These are phyloP conservation scores for Hiodon alosoides DNA, from an alignment of 2,113 vertebrate genomes.

Conservation along the genomic window DNA sequence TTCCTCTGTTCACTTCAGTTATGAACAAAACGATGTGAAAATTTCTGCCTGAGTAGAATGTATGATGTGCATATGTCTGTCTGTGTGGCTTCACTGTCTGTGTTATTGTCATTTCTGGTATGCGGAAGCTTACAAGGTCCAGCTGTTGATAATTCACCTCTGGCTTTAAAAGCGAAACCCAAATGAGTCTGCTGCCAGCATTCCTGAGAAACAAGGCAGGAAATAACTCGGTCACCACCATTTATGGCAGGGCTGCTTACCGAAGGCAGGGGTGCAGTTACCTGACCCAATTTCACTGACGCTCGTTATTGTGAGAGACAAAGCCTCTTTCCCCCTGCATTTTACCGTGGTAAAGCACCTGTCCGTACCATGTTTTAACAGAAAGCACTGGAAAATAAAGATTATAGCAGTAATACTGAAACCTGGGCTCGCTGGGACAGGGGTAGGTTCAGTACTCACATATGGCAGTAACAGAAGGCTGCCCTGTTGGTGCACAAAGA, in stretches of 20 bases:
- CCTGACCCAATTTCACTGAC: neutral
- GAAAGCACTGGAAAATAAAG: neutral
- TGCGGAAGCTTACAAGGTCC: constrained; percentile 1
- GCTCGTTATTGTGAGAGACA: neutral
- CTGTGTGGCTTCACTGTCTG: neutral
- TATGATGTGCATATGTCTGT: neutral
- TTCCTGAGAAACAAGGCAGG: constrained; percentile 15
- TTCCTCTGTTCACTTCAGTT: too few relatives aligned
- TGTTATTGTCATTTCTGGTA: constrained; percentile 6
- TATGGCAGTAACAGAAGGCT: neutral
- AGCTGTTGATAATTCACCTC: constrained; percentile 16
- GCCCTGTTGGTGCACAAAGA: neutral
- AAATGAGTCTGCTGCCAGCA: constrained; percentile 5
- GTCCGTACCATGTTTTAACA: neutral
- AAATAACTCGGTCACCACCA: constrained; percentile 27
- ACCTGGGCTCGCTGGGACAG: neutral
- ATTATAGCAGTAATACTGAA: neutral
- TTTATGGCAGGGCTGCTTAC: constrained; percentile 34
- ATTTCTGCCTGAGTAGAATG: neutral
- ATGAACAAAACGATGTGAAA: too few relatives aligned
- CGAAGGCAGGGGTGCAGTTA: constrained; percentile 11
- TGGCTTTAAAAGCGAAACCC: constrained; percentile 17
- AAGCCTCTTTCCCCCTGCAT: neutral
- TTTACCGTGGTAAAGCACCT: neutral
- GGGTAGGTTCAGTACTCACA: neutral